Conservation (phyloP, 2,113 vertebrate genomes). For the Asarcornis scutulata region DNA sequence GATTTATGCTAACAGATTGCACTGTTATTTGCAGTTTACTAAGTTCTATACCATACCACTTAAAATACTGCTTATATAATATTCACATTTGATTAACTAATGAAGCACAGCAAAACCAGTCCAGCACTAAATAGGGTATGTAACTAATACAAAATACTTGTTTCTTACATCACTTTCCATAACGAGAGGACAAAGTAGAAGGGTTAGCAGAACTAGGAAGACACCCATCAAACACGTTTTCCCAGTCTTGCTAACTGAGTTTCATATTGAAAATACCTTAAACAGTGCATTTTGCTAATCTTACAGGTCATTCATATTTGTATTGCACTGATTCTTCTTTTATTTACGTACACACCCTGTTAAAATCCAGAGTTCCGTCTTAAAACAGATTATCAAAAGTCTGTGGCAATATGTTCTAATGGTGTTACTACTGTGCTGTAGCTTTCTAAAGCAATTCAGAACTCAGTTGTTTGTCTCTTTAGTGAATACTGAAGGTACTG, state of each 20-base stretch:
- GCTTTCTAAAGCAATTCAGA: not conserved
- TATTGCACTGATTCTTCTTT: not conserved
- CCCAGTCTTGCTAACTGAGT: not conserved
- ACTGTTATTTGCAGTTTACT: not conserved
- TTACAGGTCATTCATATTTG: not conserved
- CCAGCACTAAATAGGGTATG: not conserved
- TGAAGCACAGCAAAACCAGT: not conserved
- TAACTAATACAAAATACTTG: not conserved
- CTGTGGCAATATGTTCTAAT: not conserved
- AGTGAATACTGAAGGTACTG: not conserved
- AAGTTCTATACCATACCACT: not conserved
- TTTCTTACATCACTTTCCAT: not conserved
- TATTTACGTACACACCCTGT: not conserved
- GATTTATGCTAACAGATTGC: not conserved
- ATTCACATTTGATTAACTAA: not conserved
- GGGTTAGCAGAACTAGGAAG: not conserved
- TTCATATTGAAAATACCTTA: not conserved
- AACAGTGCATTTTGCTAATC: not conserved
- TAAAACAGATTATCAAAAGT: not conserved
- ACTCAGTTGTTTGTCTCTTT: not conserved
- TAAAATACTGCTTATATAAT: not conserved
- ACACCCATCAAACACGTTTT: not conserved
- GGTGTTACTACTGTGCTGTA: accelerated
- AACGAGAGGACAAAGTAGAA: not conserved
- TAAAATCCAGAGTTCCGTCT: not conserved